Evolutionary conservation across 1,140 invertebrate genomes (phyloP).

Genomic region (Drosophila jambulina): DNA sequence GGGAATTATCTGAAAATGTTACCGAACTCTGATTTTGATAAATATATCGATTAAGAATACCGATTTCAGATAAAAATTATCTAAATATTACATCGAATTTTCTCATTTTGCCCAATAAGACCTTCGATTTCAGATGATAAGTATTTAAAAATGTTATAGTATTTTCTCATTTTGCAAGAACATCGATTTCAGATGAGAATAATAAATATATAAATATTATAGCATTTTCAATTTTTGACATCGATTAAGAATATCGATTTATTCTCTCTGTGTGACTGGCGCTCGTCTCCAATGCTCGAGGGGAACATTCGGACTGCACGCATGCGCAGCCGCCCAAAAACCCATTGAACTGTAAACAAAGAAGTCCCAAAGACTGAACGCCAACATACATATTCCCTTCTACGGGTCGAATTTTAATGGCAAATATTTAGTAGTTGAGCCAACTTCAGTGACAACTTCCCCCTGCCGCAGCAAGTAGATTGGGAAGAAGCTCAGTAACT

Average conservation of each 20-base stretch:
- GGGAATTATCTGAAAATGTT: not conserved
- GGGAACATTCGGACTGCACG: constrained; percentile 25
- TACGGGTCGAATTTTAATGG: constrained; percentile 66
- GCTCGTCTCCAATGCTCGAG: not conserved
- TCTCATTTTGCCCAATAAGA: too few species aligned
- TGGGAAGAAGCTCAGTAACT: not conserved
- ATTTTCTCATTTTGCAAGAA: too few species aligned
- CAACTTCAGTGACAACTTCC: constrained; percentile 28
- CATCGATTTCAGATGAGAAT: not conserved
- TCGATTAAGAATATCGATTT: not conserved
- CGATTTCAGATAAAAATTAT: too few species aligned
- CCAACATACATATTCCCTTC: constrained; percentile 40
- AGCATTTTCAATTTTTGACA: not conserved
- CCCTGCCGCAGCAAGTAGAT: not conserved
- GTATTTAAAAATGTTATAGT: too few species aligned
- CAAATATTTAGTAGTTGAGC: constrained; percentile 34
- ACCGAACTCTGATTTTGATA: too few species aligned
- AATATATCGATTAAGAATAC: not conserved
- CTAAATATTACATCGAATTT: too few species aligned
- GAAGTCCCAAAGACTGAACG: constrained; percentile 22
- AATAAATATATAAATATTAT: too few species aligned
- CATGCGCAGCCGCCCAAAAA: constrained; percentile 41
- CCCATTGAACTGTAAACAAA: constrained; percentile 76
- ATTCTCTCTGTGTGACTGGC: constrained; percentile 3
- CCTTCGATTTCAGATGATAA: too few species aligned